Base-by-base conservation (phyloP, 2,113 vertebrate species). In the Vicugna pacos region DNA sequence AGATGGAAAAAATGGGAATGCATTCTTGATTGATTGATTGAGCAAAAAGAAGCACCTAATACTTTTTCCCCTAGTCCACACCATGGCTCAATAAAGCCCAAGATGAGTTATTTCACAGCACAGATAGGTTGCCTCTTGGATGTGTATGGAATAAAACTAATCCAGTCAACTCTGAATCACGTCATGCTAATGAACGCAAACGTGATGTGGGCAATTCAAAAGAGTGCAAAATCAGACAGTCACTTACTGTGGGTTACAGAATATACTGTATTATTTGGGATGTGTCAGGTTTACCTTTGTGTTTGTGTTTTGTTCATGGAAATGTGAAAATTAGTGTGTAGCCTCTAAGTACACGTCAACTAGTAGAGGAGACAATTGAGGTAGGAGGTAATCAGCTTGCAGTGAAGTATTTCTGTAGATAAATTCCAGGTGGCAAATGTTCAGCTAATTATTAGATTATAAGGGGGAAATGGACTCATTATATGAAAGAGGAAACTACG, bases 251-350 rank as follows among this genome's bases (percentile, higher is more conserved):
- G 46, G 81, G 11, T 42, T 64, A 48, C 4, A 8, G 30, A 32
- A 64, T 62, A 58, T 5, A 42, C 6, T 14, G 1, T 28, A 75
- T 69, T 46, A 69, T 50, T 48, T 46, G 46, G 8, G 32, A 85
- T 9, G 14, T 77, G 26, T 54, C 54, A 46, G 76, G n/a, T 52
- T 94, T 81, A 52, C 20, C 11, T 64, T 30, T 69, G 30, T 69
- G 69, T 24, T 79, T 87, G 8, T 79, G 32, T n/a, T 85, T 73
- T 89, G 50, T 46, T 89, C 56, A 30, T 46, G 22, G n/a, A 79
- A 83, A 89, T 79, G 50, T 72, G 58, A 69, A 80, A 88, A 89
- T 88, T 42, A 58, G 22, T 58, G 38, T 80, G 56, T n/a, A 84
- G 48, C 22, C 3, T 20, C 46, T 96, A 42, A 28, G 38, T 28